Evolutionary conservation across 2,888 invertebrate genomes (phyloP), one percentile per base, ranked within the genome.

Genomic region (Sabatieria punctata): DNA sequence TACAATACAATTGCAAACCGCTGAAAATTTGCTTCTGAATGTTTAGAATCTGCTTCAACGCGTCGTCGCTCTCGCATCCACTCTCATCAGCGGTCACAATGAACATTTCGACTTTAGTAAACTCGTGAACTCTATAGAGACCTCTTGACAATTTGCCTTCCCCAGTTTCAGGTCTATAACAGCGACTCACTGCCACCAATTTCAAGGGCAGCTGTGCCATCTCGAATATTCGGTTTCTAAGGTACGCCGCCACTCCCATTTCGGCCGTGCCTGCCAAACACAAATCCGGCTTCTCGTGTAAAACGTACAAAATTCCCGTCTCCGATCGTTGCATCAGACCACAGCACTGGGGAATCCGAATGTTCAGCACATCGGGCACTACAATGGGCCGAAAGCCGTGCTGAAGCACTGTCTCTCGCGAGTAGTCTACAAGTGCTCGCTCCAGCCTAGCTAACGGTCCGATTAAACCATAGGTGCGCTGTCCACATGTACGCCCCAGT

Each of bases 211-310:
- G 51, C 43, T 59, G 53, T 19, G 52, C 52, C 30, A 51, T 42
- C n/a, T 51, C 41, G 44, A 61, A 58, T 1, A 51, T 56, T 51
- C 39, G n/a, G 51, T 55, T 24, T 41, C 45, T 39, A 56, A 49
- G 33, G 21, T 53, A 51, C 6, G 55, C 48, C 38, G 58, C 61
- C 18, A 64, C 57, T 23, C 64, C 64, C 61, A 63, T 64, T 50
- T 63, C 63, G n/a, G 59, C 62, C 8, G 63, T 64, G 24, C 63
- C 63, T 1, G 63, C 60, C 30, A 64, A 49, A 43, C 57, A 59
- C 2, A 52, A 43, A 23, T 53, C 41, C 0, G 51, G 41, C 4
- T 56, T 50, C 11, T 50, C 49, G 11, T 53, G 52, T 1, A 41
- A 19, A 11, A 4, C 13, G 30, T 37, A 46, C 18, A 46, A 27